phyloP scores from a whole-genome alignment of 2,888 invertebrate species.

The Cosmia pyralina region DNA sequence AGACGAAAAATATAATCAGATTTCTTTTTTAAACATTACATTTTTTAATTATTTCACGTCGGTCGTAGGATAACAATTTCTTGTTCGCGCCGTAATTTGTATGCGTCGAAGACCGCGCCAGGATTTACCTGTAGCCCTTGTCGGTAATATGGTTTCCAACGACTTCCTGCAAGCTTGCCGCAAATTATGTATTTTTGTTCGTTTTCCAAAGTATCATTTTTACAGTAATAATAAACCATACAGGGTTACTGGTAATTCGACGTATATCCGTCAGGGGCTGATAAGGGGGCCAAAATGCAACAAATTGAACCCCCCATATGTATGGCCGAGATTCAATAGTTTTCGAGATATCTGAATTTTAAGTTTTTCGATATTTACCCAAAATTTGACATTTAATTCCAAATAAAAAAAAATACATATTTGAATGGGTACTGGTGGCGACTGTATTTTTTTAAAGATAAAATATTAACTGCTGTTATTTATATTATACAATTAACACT shows the following conservation, averaged over 20 bases:
- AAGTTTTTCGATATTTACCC: too few species aligned
- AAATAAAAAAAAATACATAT: too few species aligned
- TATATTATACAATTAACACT: too few species aligned
- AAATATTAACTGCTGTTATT: background rate
- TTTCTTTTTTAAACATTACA: background rate
- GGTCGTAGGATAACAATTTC: background rate
- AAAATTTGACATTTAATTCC: too few species aligned
- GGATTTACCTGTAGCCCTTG: background rate
- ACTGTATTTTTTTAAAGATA: background rate
- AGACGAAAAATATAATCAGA: background rate
- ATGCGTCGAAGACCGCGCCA: background rate
- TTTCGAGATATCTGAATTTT: too few species aligned
- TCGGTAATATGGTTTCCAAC: slow-evolving; percentile 15
- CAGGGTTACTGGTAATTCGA: too few species aligned
- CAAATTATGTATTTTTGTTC: background rate
- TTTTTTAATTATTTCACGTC: background rate
- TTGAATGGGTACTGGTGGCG: too few species aligned
- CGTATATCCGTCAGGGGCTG: too few species aligned
- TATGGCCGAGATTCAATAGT: too few species aligned
- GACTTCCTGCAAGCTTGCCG: slow-evolving; percentile 2
- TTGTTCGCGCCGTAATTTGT: background rate
- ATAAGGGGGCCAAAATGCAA: too few species aligned
- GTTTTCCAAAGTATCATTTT: background rate
- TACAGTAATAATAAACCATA: too few species aligned
- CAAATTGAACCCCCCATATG: too few species aligned